Percentiles rank a stretch among this genome's conserved stretches.
phyloP scores from a whole-genome alignment of 1,140 invertebrate genomes.

The Diabrotica virgifera region DNA sequence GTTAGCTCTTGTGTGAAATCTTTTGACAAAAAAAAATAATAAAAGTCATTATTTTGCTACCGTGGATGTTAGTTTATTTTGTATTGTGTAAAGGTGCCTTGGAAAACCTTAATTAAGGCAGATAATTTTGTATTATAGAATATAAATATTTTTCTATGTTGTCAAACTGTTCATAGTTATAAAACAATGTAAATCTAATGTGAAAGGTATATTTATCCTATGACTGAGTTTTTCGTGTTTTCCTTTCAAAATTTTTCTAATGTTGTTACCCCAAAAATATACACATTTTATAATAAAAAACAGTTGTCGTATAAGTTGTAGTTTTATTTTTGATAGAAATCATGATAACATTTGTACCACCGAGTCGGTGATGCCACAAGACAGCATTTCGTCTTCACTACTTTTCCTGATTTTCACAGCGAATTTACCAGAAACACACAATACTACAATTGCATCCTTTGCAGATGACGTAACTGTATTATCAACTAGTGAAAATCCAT shows the following conservation, averaged over 20 bases:
- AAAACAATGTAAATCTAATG: slow-evolving; percentile 39
- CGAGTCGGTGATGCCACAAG: too few species aligned
- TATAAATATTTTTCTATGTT: slow-evolving; percentile 53
- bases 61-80: slow-evolving; percentile 40
- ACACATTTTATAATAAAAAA: slow-evolving; percentile 40
- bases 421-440: too few species aligned
- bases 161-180: slow-evolving; percentile 48
- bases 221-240: slow-evolving; percentile 39
- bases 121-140: slow-evolving; percentile 49
- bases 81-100: slow-evolving; percentile 47
- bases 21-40: slow-evolving; percentile 3
- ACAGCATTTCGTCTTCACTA: too few species aligned
- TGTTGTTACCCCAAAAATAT: slow-evolving; percentile 40
- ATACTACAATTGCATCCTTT: too few species aligned
- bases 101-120: slow-evolving; percentile 46
- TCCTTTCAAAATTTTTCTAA: slow-evolving; percentile 39
- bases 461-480: too few species aligned
- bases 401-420: too few species aligned
- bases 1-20: slow-evolving; percentile 28
- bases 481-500: too few species aligned
- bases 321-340: not conserved
- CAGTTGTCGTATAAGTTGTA: slow-evolving; percentile 23
- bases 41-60: slow-evolving; percentile 28
- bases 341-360: too few species aligned
- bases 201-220: slow-evolving; percentile 42